phyloP scores from a whole-genome alignment of 1,140 invertebrate species.

The Mamestra configurata region DNA sequence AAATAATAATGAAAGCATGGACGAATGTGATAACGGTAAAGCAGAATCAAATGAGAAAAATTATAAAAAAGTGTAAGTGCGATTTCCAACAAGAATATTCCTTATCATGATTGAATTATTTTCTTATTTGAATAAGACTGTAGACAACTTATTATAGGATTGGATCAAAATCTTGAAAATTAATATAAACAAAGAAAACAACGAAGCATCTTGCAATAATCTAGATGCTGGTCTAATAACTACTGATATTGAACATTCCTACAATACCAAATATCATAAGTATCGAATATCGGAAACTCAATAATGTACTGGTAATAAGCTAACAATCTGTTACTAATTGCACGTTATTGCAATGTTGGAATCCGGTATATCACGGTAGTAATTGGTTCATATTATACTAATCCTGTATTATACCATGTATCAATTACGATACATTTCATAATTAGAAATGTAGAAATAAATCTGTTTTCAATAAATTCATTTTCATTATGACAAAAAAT shows the following conservation, averaged over 20 bases:
- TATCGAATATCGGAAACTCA: background rate
- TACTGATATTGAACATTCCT: background rate
- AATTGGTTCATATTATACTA: conserved; percentile 29
- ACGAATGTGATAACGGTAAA: background rate
- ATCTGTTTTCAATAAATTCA: too few species aligned
- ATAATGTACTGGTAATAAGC: conserved; percentile 20
- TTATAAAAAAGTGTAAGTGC: background rate
- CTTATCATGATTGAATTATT: too few species aligned
- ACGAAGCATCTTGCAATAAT: background rate
- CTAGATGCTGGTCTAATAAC: background rate
- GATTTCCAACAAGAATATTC: background rate
- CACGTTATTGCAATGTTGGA: conserved; percentile 22
- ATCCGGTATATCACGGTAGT: background rate
- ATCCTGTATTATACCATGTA: background rate
- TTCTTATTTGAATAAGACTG: too few species aligned
- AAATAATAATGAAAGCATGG: background rate
- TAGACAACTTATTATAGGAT: too few species aligned
- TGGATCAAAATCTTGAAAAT: too few species aligned
- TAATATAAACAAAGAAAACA: too few species aligned
- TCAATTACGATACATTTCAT: background rate
- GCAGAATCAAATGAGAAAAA: background rate
- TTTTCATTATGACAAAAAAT: background rate
- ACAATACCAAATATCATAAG: background rate
- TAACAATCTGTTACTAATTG: conserved; percentile 34
- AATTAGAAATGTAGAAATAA: too few species aligned